These are phyloP conservation scores for Frankliniella intonsa DNA, from an alignment of 2,888 invertebrate genomes.

Conservation along the genomic window DNA sequence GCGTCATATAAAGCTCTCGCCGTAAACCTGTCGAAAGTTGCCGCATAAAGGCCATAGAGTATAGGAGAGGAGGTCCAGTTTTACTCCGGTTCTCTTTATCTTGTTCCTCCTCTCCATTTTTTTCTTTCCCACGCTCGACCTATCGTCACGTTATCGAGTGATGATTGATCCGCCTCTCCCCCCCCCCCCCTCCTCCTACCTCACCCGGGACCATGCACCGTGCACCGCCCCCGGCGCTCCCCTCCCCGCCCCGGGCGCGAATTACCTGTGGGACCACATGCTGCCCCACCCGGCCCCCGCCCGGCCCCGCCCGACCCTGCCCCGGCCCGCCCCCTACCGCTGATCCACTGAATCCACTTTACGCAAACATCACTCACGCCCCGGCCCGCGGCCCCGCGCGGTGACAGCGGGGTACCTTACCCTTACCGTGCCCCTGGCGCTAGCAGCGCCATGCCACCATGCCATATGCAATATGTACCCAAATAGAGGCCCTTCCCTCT, in stretches of 20 bases:
- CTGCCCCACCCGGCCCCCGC: constrained; percentile 33
- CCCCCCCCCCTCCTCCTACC: constrained; percentile 34
- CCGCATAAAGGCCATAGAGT: constrained; percentile 10
- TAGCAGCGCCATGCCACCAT: too few species aligned
- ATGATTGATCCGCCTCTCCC: constrained; percentile 33
- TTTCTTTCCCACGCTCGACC: constrained; percentile 29
- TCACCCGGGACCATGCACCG: too few species aligned
- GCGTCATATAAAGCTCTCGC: not conserved
- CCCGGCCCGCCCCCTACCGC: too few species aligned
- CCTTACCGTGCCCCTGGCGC: too few species aligned
- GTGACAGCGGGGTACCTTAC: too few species aligned
- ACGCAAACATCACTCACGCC: constrained; percentile 41
- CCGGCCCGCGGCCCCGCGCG: not conserved
- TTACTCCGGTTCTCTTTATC: constrained; percentile 29
- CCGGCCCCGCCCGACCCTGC: constrained; percentile 37
- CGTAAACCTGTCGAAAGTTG: constrained; percentile 27
- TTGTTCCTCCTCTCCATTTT: constrained; percentile 29
- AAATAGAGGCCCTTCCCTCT: too few species aligned
- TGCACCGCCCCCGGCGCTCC: too few species aligned
- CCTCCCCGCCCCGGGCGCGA: constrained; percentile 37
- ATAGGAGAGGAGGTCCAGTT: constrained; percentile 8
- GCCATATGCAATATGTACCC: too few species aligned
- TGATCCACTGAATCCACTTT: constrained; percentile 37
- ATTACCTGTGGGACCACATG: too few species aligned
- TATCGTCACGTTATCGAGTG: constrained; percentile 25